A percentile compares a stretch with the other conserved stretches of the same genome.
Conservation (phyloP, 2,113 vertebrate species). For the Podilymbus podiceps region DNA sequence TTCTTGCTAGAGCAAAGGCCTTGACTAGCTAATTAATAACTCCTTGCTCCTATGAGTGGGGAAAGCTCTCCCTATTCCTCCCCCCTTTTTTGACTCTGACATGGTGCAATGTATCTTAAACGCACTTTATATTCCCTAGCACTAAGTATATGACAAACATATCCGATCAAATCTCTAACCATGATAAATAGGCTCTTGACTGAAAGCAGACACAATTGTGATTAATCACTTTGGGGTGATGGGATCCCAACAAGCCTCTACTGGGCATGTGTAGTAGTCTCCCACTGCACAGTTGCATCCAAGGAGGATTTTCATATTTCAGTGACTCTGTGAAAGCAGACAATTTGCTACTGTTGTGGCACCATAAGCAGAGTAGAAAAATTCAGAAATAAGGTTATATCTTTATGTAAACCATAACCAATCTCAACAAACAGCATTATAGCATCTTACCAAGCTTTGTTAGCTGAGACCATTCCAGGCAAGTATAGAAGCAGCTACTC, state of each 20-base stretch:
- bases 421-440: neutral
- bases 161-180: neutral
- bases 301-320: neutral
- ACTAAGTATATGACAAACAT: neutral
- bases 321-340: neutral
- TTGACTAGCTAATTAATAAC: slow-evolving; percentile 34
- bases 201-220: neutral
- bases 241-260: neutral
- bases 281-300: neutral
- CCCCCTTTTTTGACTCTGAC: neutral
- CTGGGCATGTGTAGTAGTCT: neutral
- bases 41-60: neutral
- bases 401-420: neutral
- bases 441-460: neutral
- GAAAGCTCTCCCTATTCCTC: neutral
- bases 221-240: neutral
- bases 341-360: neutral
- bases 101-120: neutral
- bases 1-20: slow-evolving; percentile 10
- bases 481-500: neutral
- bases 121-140: neutral
- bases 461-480: neutral
- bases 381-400: neutral
- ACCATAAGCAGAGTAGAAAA: neutral
- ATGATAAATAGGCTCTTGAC: neutral